A percentile compares a stretch with the other conserved stretches of the same genome.
phyloP scores from a whole-genome alignment of 2,113 vertebrate genomes.

The Balaeniceps rex region DNA sequence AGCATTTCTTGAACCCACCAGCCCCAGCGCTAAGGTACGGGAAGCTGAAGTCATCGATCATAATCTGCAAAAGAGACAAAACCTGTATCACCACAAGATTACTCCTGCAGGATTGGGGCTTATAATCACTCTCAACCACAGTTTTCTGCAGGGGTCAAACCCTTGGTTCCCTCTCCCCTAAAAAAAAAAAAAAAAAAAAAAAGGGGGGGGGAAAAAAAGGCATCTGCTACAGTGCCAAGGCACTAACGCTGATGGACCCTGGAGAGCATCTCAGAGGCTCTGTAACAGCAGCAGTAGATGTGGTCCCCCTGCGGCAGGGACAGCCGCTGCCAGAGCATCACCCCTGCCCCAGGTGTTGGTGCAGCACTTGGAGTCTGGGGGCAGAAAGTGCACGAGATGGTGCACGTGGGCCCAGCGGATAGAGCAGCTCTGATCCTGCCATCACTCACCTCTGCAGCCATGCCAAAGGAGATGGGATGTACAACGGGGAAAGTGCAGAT shows the following conservation, averaged over 20 bases:
- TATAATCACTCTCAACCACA: background rate
- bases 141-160: background rate
- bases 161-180: background rate
- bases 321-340: background rate
- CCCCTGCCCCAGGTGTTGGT: too few relatives aligned
- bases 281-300: background rate
- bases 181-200: background rate
- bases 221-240: background rate
- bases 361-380: background rate
- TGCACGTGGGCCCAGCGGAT: background rate
- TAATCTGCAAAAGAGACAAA: background rate
- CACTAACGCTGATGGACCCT: background rate
- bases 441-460: background rate
- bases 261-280: background rate
- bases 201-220: too few relatives aligned
- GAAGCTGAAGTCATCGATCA: background rate
- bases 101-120: background rate
- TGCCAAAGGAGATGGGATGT: background rate
- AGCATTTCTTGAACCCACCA: background rate
- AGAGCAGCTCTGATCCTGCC: background rate
- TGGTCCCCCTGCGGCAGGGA: too few relatives aligned
- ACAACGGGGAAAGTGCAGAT: rapidly evolving
- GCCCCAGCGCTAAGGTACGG: background rate
- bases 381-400: background rate
- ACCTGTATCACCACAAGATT: background rate